A percentile compares a stretch with the other conserved stretches of the same genome.
Conservation (phyloP, 2,888 invertebrate genomes). For the Trachelus troglodyta region DNA sequence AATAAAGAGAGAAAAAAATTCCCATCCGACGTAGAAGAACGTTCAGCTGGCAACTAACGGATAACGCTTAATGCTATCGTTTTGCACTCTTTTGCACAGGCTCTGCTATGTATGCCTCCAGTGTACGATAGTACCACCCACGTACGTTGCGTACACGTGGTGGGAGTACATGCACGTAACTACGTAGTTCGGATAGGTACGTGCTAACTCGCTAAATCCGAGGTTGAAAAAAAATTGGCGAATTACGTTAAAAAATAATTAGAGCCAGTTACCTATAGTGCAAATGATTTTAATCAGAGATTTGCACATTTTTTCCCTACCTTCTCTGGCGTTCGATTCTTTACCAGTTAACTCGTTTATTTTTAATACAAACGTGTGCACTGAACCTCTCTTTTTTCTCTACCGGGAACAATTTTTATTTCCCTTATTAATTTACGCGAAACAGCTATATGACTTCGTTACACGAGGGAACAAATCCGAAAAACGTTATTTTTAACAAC, state of each 20-base stretch:
- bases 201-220: neutral
- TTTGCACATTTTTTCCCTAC: neutral
- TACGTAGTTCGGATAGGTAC: neutral
- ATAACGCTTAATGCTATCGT: slow-evolving; percentile 5
- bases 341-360: neutral
- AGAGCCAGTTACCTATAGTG: neutral
- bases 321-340: neutral
- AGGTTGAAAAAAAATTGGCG: neutral
- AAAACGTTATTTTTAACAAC: neutral
- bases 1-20: neutral
- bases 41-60: slow-evolving; percentile 8
- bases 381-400: neutral
- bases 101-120: neutral
- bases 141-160: neutral
- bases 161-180: neutral
- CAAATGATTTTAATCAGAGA: neutral
- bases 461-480: neutral
- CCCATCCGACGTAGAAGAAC: slow-evolving; percentile 1
- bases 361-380: neutral
- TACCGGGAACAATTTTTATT: neutral
- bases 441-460: neutral
- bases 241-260: neutral
- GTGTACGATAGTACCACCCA: neutral
- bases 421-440: neutral
- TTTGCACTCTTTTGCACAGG: neutral